These are phyloP conservation scores for Calliopsis andreniformis DNA, from an alignment of 1,140 invertebrate genomes.

Conservation along the genomic window DNA sequence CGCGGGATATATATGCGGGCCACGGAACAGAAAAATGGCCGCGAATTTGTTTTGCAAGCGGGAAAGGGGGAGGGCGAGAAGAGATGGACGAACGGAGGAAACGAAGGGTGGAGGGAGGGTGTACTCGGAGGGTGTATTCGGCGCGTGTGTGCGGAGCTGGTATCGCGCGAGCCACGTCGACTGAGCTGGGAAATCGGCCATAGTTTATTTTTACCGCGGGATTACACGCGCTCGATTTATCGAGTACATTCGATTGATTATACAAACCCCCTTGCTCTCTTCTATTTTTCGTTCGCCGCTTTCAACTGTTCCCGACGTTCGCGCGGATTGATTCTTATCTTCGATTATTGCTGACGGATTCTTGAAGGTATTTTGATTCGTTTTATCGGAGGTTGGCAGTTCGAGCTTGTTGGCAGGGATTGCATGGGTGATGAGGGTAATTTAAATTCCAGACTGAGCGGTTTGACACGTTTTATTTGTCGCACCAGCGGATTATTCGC, in stretches of 20 bases:
- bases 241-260: constrained; percentile 64
- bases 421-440: constrained; percentile 36
- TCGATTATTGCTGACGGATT: too few species aligned
- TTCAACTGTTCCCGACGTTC: too few species aligned
- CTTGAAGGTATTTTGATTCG: too few species aligned
- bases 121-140: constrained; percentile 36
- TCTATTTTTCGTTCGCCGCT: neutral
- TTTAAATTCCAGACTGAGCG: constrained; percentile 45
- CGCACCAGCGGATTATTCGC: constrained; percentile 30
- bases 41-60: constrained; percentile 65
- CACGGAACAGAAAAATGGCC: constrained; percentile 65
- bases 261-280: constrained; percentile 38
- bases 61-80: neutral
- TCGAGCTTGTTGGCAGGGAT: neutral
- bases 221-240: constrained; percentile 70
- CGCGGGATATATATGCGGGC: constrained; percentile 55
- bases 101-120: constrained; percentile 24
- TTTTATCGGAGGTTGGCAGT: too few species aligned
- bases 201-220: constrained; percentile 68
- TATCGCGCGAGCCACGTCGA: constrained; percentile 43
- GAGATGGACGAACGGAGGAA: constrained; percentile 18
- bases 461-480: constrained; percentile 47
- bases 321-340: too few species aligned
- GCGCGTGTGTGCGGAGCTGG: constrained; percentile 37
- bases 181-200: constrained; percentile 52